These are phyloP conservation scores for Nemotelus nigrinus DNA, from an alignment of 2,888 invertebrate species.

Conservation along the genomic window DNA sequence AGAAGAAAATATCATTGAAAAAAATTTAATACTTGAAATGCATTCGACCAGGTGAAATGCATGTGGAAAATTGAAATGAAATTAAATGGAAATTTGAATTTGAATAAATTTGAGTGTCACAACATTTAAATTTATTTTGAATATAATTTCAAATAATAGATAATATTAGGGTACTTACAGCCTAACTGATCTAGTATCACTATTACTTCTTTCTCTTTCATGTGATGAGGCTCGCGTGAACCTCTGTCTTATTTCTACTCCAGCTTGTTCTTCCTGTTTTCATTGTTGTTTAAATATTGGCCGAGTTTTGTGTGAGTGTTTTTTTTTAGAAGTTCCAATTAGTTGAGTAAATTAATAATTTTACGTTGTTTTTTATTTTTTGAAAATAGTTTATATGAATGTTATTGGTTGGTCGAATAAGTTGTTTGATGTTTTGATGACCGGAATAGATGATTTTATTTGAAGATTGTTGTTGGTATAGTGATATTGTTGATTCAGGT, in stretches of 20 bases:
- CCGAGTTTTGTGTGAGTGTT: neutral
- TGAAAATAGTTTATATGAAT: slow-evolving; percentile 7
- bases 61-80: neutral
- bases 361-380: slow-evolving; percentile 40
- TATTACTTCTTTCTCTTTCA: slow-evolving; percentile 58
- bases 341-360: too few relatives aligned
- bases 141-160: neutral
- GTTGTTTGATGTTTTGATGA: neutral
- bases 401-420: too few relatives aligned
- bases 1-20: slow-evolving; percentile 13
- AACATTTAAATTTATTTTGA: slow-evolving; percentile 27
- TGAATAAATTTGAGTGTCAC: slow-evolving; percentile 9
- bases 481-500: slow-evolving; percentile 46
- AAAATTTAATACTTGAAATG: neutral
- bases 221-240: slow-evolving; percentile 57
- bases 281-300: slow-evolving; percentile 2
- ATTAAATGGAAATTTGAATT: neutral
- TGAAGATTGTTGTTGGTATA: slow-evolving; percentile 45
- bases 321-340: neutral
- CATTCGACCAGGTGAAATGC: neutral
- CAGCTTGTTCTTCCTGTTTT: slow-evolving; percentile 69
- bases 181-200: slow-evolving; percentile 59
- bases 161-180: slow-evolving; percentile 54
- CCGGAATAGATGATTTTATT: slow-evolving; percentile 41
- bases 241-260: slow-evolving; percentile 66